Conservation (phyloP, 2,888 invertebrate species). For the Philaethria dido region DNA sequence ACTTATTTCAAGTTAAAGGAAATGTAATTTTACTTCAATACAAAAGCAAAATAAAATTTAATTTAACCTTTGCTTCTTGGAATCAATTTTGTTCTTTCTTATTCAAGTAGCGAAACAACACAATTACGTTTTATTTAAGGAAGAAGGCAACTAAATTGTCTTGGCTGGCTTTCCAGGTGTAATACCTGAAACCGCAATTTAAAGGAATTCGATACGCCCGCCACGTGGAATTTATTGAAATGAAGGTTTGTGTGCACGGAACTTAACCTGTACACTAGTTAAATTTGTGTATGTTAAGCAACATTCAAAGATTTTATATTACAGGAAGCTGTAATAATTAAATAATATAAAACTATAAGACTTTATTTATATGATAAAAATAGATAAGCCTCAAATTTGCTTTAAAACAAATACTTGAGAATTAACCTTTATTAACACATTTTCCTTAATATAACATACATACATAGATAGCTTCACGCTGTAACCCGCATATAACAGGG, state of each 20-base stretch:
- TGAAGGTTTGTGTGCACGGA: conserved; percentile 30
- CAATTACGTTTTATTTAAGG: conserved; percentile 32
- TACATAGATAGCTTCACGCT: too few relatives aligned
- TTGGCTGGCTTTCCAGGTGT: conserved; percentile 28
- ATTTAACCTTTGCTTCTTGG: conserved; percentile 5
- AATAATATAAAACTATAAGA: too few relatives aligned
- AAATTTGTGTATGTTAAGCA: not conserved
- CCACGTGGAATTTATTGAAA: conserved; percentile 29
- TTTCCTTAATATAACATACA: too few relatives aligned
- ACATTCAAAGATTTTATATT: not conserved
- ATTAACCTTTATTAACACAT: not conserved
- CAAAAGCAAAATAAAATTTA: not conserved
- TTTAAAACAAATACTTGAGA: too few relatives aligned
- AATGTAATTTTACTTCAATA: conserved; percentile 1
- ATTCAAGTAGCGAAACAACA: conserved; percentile 22
- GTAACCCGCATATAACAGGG: too few relatives aligned
- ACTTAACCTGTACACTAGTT: conserved; percentile 19
- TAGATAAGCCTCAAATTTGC: too few relatives aligned
- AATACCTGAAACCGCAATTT: conserved; percentile 33
- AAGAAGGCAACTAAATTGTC: conserved; percentile 31
- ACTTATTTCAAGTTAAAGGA: not conserved
- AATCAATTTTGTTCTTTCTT: conserved; percentile 21
- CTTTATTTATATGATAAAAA: too few relatives aligned
- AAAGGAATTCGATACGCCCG: conserved; percentile 32
- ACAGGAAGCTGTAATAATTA: too few relatives aligned